Base-by-base conservation (phyloP, 1,140 invertebrate genomes). In the Arctopsyche grandis region DNA sequence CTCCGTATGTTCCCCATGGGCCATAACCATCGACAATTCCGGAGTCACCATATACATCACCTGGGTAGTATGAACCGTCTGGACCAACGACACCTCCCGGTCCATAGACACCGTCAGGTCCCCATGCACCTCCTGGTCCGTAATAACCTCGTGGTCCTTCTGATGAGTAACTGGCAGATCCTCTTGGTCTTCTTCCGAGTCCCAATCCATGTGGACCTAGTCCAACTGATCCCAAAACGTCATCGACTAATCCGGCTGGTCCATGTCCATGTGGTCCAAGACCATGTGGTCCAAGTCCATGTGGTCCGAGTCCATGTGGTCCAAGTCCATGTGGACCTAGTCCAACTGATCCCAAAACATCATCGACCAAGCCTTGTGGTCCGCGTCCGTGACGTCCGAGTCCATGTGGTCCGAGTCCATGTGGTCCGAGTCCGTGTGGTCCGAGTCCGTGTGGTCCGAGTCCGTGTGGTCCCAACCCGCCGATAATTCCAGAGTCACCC, bases 361-460 rank as follows among this genome's bases (percentile, higher is more conserved):
- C n/a, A n/a, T n/a, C 26, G 9, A 29, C 70, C 16, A 56, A 4
- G 66, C 58, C 70, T 16, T 71, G 58, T 48, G 14, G 26, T 71
- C 66, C 69, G 29, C 46, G 46, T 63, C 75, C 75, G 60, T 63
- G 56, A 7, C 29, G 48, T 38, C 58, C 75, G 58, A 38, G 12
- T 26, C 76, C 73, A 16, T 63, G 63, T 43, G 76, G 70, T 43
- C 73, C 73, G 46, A 56, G 24, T 75, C 74, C 74, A n/a, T 22
- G n/a, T 46, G 24, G 21, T 75, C 74, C 74, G n/a, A 9, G 14
- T 76, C 75, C 58, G 44, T n/a, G 21, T 12, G 24, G 21, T 44
- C 75, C 60, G 14, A 0, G 46, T 24, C 52, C 70, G 46, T 73
- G 60, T 26, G 16, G 24, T 71, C 69, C 69, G 9, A 44, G 69